These are phyloP conservation scores for Podabrus alpinus DNA, from an alignment of 2,888 invertebrate species.

Conservation along the genomic window DNA sequence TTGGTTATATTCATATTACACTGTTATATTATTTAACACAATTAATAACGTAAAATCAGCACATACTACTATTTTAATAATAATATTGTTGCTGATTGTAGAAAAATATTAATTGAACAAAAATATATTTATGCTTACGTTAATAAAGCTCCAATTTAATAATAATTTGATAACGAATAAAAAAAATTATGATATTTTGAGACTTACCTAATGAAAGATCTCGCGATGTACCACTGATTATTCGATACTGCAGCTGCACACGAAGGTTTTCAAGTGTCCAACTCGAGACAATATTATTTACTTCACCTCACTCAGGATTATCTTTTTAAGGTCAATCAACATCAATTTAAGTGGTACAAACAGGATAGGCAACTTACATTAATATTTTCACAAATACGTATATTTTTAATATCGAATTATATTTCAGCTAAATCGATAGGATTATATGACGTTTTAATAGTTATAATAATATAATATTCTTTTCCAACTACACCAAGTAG, in stretches of 20 bases:
- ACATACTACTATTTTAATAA: too few relatives aligned
- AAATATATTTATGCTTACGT: too few relatives aligned
- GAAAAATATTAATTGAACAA: too few relatives aligned
- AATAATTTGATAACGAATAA: too few relatives aligned
- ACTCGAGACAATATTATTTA: neutral
- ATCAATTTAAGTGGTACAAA: neutral
- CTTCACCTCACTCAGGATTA: neutral
- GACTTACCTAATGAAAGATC: neutral
- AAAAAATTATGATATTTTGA: too few relatives aligned
- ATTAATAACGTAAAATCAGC: too few relatives aligned
- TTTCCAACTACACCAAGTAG: too few relatives aligned
- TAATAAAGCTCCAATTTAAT: too few relatives aligned
- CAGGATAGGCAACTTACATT: neutral
- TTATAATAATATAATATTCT: neutral
- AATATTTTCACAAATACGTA: neutral
- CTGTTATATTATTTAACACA: too few relatives aligned
- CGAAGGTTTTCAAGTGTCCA: neutral
- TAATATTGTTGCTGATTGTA: too few relatives aligned
- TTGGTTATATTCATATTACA: too few relatives aligned
- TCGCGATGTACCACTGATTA: neutral
- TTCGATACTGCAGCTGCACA: neutral
- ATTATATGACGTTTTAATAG: neutral
- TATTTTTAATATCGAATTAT: neutral
- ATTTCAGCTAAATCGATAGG: neutral
- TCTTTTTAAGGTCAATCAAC: neutral